Evolutionary conservation across 2,888 invertebrate genomes (phyloP).

Genomic region (Cordilura impudica): DNA sequence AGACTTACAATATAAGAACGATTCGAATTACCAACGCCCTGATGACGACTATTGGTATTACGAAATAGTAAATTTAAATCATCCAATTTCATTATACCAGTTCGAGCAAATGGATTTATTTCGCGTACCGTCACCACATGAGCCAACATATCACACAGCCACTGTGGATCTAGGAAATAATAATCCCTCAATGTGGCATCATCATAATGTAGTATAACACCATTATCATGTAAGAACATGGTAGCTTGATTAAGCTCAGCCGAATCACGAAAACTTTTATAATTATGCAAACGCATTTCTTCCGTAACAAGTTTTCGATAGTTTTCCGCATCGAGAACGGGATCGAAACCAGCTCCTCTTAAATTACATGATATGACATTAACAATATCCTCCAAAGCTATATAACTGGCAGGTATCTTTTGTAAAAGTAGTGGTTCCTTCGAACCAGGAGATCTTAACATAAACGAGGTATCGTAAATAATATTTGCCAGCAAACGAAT

Average conservation of each 20-base stretch:
- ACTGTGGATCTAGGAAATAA: slow-evolving; percentile 98
- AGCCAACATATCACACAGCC: slow-evolving; percentile 98
- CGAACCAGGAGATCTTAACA: slow-evolving; percentile 92
- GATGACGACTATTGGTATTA: slow-evolving; percentile 85
- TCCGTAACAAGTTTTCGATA: slow-evolving; percentile 80
- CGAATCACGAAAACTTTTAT: slow-evolving; percentile 83
- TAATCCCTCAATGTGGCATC: slow-evolving; percentile 95
- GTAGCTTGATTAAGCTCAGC: slow-evolving; percentile 97
- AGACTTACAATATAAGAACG: slow-evolving; percentile 92
- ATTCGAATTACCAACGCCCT: slow-evolving; percentile 79
- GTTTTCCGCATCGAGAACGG: slow-evolving; percentile 89
- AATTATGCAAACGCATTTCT: slow-evolving; percentile 77
- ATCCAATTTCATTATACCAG: slow-evolving; percentile 95
- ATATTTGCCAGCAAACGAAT: slow-evolving; percentile 92
- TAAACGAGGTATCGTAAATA: slow-evolving; percentile 95
- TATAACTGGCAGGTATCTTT: slow-evolving; percentile 96
- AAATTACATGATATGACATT: slow-evolving; percentile 88
- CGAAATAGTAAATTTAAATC: slow-evolving; percentile 95
- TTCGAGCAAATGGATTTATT: slow-evolving; percentile 95
- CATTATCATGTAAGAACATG: slow-evolving; percentile 98
- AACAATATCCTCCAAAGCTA: slow-evolving; percentile 95
- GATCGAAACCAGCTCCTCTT: slow-evolving; percentile 84
- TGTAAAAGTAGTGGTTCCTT: slow-evolving; percentile 95
- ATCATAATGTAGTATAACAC: slow-evolving; percentile 94
- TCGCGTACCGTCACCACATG: slow-evolving; percentile 98